Evolutionary conservation across 2,113 vertebrate genomes (phyloP).

Genomic region (Oreochromis tanganicae): DNA sequence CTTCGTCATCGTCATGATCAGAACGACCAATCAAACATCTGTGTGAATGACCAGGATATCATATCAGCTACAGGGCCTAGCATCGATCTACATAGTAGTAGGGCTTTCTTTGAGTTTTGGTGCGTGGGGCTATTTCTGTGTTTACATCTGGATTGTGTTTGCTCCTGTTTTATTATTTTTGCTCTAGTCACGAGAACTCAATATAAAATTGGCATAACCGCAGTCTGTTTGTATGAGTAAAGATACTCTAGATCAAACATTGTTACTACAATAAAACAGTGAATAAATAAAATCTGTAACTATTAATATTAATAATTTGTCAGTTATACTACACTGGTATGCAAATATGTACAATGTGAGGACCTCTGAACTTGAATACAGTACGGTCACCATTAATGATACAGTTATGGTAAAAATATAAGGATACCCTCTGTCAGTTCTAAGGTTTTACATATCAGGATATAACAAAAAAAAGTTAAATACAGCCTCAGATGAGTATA

Average conservation of each 20-base stretch:
- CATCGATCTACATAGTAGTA: not conserved
- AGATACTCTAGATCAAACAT: not conserved
- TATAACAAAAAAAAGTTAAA: not conserved
- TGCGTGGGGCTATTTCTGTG: not conserved
- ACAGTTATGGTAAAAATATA: not conserved
- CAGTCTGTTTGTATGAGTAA: not conserved
- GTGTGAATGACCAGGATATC: not conserved
- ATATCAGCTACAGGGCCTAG: not conserved
- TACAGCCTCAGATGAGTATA: not conserved
- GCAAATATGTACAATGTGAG: not conserved
- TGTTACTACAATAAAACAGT: not conserved
- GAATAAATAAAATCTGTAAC: not conserved
- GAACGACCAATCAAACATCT: conserved; percentile 13
- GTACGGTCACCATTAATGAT: not conserved
- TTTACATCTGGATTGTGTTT: not conserved
- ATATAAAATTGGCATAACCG: not conserved
- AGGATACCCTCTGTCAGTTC: not conserved
- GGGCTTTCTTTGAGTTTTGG: not conserved
- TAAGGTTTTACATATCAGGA: not conserved
- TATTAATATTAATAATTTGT: not conserved
- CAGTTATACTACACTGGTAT: not conserved
- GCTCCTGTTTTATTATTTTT: not conserved
- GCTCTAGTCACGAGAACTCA: not conserved
- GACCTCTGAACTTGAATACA: not conserved
- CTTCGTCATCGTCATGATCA: not conserved